Percentiles rank a stretch among this genome's conserved stretches.
phyloP scores from a whole-genome alignment of 2,113 vertebrate genomes.

The Oreochromis spilurus region DNA sequence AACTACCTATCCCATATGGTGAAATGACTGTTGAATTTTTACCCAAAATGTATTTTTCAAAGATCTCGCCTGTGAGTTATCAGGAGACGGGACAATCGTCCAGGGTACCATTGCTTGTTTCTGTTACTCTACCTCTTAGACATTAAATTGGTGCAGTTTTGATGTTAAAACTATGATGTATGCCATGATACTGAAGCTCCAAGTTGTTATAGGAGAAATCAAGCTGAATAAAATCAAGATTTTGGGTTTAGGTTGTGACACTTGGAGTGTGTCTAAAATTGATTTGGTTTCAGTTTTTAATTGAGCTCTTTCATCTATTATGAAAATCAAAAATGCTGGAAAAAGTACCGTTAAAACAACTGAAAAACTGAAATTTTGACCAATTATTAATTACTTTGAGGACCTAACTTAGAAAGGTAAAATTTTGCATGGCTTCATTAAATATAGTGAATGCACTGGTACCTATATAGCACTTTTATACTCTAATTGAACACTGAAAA shows the following conservation, averaged over 20 bases:
- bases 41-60: background rate
- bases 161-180: background rate
- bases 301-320: background rate
- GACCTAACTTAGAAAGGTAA: background rate
- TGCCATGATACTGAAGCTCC: background rate
- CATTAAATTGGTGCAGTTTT: background rate
- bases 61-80: background rate
- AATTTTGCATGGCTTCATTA: background rate
- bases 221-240: background rate
- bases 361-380: background rate
- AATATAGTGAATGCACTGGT: background rate
- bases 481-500: background rate
- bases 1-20: background rate
- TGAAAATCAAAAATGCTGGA: background rate
- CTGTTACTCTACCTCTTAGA: background rate
- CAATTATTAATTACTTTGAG: background rate
- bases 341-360: background rate
- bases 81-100: fast-evolving
- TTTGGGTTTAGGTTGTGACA: background rate
- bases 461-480: background rate
- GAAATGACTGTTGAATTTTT: background rate
- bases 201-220: background rate
- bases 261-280: background rate
- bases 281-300: background rate
- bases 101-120: background rate